phyloP scores from a whole-genome alignment of 2,797 vertebrate genomes.

The Periparus ater region DNA sequence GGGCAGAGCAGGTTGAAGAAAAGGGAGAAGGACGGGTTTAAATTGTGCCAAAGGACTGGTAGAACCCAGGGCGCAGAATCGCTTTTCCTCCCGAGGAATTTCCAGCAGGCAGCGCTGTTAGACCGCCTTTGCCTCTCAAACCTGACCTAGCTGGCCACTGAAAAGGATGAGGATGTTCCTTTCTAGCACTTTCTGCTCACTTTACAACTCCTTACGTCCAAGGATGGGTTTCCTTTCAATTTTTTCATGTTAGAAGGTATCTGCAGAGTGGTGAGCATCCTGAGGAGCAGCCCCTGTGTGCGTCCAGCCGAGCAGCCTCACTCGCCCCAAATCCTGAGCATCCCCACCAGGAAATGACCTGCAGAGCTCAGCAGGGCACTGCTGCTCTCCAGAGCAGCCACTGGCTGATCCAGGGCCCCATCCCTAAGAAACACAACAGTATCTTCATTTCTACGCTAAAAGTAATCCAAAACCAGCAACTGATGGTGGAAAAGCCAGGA shows the following conservation, averaged over 20 bases:
- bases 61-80: accelerated
- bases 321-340: accelerated
- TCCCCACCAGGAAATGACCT: accelerated
- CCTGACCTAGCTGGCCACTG: background rate
- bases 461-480: background rate
- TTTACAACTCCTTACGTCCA: background rate
- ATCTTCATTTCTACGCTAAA: background rate
- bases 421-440: background rate
- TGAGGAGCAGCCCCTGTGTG: background rate
- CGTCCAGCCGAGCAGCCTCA: accelerated
- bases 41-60: background rate
- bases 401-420: background rate
- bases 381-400: background rate
- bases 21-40: too few species aligned
- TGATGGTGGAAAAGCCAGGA: background rate
- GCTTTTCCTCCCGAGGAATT: background rate
- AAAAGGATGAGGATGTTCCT: accelerated
- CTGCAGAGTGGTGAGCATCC: background rate
- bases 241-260: too few species aligned
- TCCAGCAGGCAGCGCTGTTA: constrained; percentile 43
- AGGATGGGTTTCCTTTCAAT: background rate
- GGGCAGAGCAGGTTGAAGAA: accelerated
- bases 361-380: background rate
- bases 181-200: background rate
- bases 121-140: background rate